Evolutionary conservation across 2,797 vertebrate genomes (phyloP).

Genomic region (Hypotaenidia okinawae): DNA sequence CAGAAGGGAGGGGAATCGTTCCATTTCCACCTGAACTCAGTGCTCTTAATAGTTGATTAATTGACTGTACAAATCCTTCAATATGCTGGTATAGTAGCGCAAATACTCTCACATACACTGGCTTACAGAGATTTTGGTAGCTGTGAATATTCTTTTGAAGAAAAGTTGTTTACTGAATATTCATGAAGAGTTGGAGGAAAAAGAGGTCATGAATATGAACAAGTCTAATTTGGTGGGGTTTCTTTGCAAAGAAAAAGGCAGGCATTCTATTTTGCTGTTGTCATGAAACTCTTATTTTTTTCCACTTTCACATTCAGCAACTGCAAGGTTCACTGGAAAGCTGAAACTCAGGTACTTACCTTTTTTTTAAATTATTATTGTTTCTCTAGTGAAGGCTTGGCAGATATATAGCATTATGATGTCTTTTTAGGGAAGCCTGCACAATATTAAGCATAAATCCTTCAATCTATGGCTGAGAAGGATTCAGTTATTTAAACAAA

Average conservation of each 20-base stretch:
- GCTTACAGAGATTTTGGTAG: not conserved
- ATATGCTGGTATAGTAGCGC: not conserved
- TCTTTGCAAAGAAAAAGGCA: not conserved
- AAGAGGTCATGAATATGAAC: slow-evolving; percentile 60
- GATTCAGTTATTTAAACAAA: not conserved
- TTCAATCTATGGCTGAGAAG: not conserved
- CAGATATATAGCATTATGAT: not conserved
- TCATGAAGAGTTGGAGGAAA: slow-evolving; percentile 46
- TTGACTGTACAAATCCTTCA: slow-evolving; percentile 35
- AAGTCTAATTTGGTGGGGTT: slow-evolving; percentile 17
- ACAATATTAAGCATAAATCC: not conserved
- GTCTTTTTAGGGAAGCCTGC: not conserved
- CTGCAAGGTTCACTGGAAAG: not conserved
- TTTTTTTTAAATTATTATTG: not conserved
- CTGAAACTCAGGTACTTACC: not conserved
- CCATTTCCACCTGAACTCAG: not conserved
- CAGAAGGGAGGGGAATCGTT: not conserved
- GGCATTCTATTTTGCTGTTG: not conserved
- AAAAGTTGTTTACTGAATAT: slow-evolving; percentile 49
- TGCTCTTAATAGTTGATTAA: slow-evolving; percentile 27
- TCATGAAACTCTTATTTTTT: not conserved
- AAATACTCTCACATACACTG: not conserved
- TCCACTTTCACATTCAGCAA: not conserved
- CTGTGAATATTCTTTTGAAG: slow-evolving; percentile 32
- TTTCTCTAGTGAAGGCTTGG: not conserved